Conservation (phyloP, 2,113 vertebrate genomes). For the Leucopsar rothschildi region DNA sequence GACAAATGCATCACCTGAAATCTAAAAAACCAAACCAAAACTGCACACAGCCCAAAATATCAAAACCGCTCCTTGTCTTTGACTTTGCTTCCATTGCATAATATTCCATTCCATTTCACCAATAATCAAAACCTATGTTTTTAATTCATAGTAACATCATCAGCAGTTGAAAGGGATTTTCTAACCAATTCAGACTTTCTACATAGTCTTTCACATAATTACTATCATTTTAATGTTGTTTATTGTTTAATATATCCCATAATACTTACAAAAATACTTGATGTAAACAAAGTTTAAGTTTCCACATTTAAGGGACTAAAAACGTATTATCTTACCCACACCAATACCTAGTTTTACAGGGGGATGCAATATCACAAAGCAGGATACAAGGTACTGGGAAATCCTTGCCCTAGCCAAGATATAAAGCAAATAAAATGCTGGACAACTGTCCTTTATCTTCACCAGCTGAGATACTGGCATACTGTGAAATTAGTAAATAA, state of each 20-base stretch:
- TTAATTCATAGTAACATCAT: background rate
- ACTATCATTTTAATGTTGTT: background rate
- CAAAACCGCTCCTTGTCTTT: background rate
- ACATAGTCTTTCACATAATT: background rate
- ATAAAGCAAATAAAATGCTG: background rate
- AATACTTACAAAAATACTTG: background rate
- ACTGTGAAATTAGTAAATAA: background rate
- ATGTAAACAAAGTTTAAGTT: background rate
- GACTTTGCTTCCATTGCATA: background rate
- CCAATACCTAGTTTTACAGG: background rate
- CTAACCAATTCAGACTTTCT: background rate
- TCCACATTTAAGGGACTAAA: background rate
- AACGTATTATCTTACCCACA: background rate
- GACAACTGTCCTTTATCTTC: background rate
- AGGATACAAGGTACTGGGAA: background rate
- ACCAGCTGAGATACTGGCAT: background rate
- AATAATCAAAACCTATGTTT: background rate
- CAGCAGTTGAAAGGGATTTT: background rate
- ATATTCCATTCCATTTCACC: background rate
- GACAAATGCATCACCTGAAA: background rate
- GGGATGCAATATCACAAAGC: background rate
- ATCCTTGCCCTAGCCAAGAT: background rate
- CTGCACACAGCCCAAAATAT: background rate
- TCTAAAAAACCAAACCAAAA: background rate
- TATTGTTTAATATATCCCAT: background rate